Base-by-base conservation (phyloP, 1,140 invertebrate genomes). In the Sesamia nonagrioides region DNA sequence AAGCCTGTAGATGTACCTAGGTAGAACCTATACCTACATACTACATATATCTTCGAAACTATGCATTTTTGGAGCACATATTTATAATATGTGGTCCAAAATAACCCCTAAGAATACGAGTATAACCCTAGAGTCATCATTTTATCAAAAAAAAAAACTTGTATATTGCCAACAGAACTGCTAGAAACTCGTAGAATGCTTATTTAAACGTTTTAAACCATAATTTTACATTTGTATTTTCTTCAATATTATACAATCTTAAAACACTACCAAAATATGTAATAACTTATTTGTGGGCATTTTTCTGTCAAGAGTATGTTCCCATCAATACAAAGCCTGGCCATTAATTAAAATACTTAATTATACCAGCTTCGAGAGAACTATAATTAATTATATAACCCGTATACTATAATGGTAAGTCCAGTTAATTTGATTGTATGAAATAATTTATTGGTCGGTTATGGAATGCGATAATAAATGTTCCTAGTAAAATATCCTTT, bases 271-370 rank as follows among this genome's bases (percentile, higher is more conserved):
- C 42, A 58, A 63, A 48, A 5, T 13, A 4, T 58, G 54, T n/a
- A 50, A 50, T 15, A 15, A 4, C 45, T 50, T 50, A 50, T 50
- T 50, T 13, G 54, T 58, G 27, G 73, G 58, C 73, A 52, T 63
- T 63, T 50, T 35, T 63, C 9, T n/a, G 21, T 60, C 73, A 50
- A 63, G 35, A 58, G 58, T 42, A 61, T 68, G 74, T 48, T 77
- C 73, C 21, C 37, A 17, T 35, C 61, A 48, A 60, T 52, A 66
- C 9, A 33, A n/a, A 69, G 35, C 13, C 11, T 68, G 35, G 58
- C 50, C 74, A 77, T 77, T 77, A 77, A 77, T 77, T 77, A 77
- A 77, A 77, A 77, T 77, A 63, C 73, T 45, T 63, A 77, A 77
- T 77, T 77, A 66, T 77, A 77, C 61, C 35, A 56, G 33, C 74